phyloP scores from a whole-genome alignment of 64 coral and sea anemone species.

The Pachyseris speciosa region DNA sequence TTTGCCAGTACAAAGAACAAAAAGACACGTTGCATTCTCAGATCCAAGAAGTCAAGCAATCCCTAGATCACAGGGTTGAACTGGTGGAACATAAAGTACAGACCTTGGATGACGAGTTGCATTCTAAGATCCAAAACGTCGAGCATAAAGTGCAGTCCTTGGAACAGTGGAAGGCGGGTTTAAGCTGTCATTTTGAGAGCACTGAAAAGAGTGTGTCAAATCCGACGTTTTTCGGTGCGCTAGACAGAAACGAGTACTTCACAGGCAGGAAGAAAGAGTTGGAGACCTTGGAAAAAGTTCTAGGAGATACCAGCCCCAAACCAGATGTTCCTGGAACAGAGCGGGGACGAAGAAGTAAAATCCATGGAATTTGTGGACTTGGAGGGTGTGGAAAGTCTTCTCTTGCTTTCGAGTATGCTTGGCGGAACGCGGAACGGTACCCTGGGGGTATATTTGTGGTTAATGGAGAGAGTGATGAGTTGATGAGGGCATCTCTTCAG shows the following conservation, averaged over 20 bases:
- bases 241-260: slow-evolving; percentile 18
- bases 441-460: slow-evolving; percentile 41
- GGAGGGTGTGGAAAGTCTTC: slow-evolving; percentile 57
- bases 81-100: background rate
- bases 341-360: background rate
- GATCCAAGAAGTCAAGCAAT: background rate
- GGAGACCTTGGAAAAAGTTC: background rate
- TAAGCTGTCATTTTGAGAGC: background rate
- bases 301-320: background rate
- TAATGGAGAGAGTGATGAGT: slow-evolving; percentile 62
- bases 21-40: background rate
- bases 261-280: slow-evolving; percentile 32
- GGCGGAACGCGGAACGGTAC: background rate
- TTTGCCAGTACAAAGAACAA: background rate
- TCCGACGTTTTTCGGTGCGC: slow-evolving; percentile 44
- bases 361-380: slow-evolving; percentile 43
- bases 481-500: too few relatives aligned
- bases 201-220: background rate
- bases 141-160: background rate
- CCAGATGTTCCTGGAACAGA: background rate
- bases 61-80: background rate
- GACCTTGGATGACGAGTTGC: too few relatives aligned
- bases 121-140: too few relatives aligned
- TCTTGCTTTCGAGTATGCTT: slow-evolving; percentile 45
- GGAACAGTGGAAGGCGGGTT: background rate